Evolutionary conservation across 2,888 invertebrate species (phyloP).

Genomic region (Ecliptopera silaceata): DNA sequence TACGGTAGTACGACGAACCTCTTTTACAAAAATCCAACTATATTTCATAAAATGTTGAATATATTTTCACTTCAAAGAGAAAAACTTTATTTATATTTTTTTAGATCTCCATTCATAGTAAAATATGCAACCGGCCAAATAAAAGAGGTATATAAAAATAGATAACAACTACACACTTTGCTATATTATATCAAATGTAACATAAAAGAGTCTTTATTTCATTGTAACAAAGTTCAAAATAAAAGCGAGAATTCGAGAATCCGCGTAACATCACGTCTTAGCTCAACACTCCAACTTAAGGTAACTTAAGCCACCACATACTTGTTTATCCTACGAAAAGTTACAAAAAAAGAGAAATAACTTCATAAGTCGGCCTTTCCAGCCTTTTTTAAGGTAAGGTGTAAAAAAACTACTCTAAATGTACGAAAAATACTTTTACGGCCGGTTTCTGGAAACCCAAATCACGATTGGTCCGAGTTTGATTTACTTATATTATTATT

Average conservation of each 20-base stretch:
- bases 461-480: too few relatives aligned
- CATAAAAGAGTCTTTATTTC: not conserved
- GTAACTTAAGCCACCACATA: constrained; percentile 46
- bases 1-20: too few relatives aligned
- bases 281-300: constrained; percentile 32
- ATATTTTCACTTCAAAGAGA: too few relatives aligned
- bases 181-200: not conserved
- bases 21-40: too few relatives aligned
- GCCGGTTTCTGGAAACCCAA: too few relatives aligned
- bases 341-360: constrained; percentile 34
- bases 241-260: constrained; percentile 8
- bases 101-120: not conserved
- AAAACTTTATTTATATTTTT: too few relatives aligned
- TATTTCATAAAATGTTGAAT: too few relatives aligned
- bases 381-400: constrained; percentile 34
- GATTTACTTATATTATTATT: too few relatives aligned
- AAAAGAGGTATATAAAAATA: not conserved
- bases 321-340: constrained; percentile 47
- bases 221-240: not conserved
- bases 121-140: not conserved
- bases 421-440: not conserved
- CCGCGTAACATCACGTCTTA: constrained; percentile 15
- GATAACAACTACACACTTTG: not conserved
- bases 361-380: constrained; percentile 39
- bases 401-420: not conserved